Conservation (phyloP, 2,113 vertebrate genomes). For the Engystomops pustulosus region DNA sequence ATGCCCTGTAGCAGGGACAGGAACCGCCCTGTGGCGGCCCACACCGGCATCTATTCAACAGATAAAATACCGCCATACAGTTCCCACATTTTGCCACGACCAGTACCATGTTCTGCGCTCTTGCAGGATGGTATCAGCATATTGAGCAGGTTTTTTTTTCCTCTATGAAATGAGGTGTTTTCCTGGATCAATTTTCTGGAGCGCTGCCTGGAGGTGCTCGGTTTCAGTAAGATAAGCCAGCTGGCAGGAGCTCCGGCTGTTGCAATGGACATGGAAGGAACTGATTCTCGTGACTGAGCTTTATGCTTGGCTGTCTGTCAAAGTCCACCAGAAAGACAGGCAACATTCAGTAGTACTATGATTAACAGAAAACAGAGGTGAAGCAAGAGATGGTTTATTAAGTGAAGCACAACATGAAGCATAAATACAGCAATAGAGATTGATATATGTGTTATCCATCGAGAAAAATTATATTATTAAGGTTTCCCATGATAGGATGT, state of each 20-base stretch:
- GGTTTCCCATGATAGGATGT: no score
- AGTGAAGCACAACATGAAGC: no score
- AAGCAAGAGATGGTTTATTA: no score
- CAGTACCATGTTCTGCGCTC: background rate
- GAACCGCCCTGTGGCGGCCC: no score
- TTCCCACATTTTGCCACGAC: background rate
- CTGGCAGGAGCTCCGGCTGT: background rate
- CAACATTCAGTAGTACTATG: background rate
- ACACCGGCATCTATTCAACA: no score
- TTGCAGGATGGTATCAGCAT: no score
- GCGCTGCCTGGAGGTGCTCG: background rate
- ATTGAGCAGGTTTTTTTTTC: no score
- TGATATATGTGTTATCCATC: no score
- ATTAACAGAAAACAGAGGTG: background rate
- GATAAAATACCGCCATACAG: background rate
- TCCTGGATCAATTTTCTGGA: background rate
- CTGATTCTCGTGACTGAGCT: slow-evolving; percentile 33
- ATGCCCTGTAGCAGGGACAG: no score
- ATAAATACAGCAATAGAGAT: no score
- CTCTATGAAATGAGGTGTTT: background rate
- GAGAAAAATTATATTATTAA: no score
- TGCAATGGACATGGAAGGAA: background rate
- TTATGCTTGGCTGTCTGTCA: slow-evolving; percentile 32
- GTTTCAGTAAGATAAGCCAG: slow-evolving; percentile 11
- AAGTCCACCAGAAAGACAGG: slow-evolving; percentile 21